A percentile compares a stretch with the other conserved stretches of the same genome.
Conservation (phyloP, 2,797 vertebrate species). For the Phylloscopus collybita region DNA sequence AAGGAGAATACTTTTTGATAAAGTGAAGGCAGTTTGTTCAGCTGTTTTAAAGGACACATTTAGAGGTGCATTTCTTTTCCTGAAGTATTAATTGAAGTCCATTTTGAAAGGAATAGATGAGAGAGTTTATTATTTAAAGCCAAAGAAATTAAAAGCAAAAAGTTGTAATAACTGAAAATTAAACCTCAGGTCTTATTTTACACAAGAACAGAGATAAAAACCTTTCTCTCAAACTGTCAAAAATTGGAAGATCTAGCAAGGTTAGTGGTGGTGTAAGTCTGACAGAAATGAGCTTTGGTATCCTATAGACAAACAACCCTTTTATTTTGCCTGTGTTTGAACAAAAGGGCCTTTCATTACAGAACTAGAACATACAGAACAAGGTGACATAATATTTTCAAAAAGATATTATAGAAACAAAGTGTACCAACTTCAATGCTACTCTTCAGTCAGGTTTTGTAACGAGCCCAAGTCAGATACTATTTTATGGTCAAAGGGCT, state of each 20-base stretch:
- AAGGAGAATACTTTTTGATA: constrained; percentile 11
- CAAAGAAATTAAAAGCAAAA: constrained; percentile 13
- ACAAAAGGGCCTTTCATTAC: constrained; percentile 24
- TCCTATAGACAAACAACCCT: constrained; percentile 16
- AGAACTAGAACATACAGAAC: neutral
- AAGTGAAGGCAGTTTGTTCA: constrained; percentile 2
- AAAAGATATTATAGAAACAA: constrained; percentile 14
- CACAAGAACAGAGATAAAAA: neutral
- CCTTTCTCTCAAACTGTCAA: constrained; percentile 3
- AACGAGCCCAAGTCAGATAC: neutral
- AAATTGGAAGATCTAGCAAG: neutral
- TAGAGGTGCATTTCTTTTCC: neutral
- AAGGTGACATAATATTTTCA: constrained; percentile 40
- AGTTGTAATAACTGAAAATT: constrained; percentile 10
- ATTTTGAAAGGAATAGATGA: constrained; percentile 22
- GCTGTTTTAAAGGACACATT: constrained; percentile 15
- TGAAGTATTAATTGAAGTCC: constrained; percentile 20
- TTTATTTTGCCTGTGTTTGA: constrained; percentile 18
- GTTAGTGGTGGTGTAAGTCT: neutral
- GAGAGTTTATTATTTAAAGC: constrained; percentile 25
- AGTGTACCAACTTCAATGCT: neutral
- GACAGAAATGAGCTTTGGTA: neutral
- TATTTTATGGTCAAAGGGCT: constrained; percentile 7
- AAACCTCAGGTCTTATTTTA: constrained; percentile 9
- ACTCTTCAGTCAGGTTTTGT: neutral